A percentile compares a stretch with the other conserved stretches of the same genome.
Conservation (phyloP, 2,797 vertebrate species). For the Graptemys geographica region DNA sequence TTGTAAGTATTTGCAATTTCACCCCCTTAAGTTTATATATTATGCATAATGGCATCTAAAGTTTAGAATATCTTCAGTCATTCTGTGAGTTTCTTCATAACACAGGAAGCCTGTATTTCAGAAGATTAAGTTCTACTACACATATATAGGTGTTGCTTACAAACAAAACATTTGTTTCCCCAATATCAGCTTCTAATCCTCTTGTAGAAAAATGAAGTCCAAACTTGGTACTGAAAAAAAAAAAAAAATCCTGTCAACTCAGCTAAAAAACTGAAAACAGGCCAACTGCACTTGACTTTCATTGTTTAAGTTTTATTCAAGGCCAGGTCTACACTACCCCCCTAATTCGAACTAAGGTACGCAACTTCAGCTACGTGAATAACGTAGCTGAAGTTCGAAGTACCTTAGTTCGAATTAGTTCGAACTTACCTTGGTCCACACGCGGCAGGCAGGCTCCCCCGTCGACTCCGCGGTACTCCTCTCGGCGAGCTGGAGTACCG, state of each 20-base stretch:
- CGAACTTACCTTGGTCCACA: too few relatives aligned
- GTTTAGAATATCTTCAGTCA: background rate
- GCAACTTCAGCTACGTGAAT: too few relatives aligned
- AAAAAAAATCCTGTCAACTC: background rate
- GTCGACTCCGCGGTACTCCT: too few relatives aligned
- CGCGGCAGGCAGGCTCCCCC: too few relatives aligned
- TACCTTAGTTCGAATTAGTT: too few relatives aligned
- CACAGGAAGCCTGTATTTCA: background rate
- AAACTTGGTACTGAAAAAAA: background rate
- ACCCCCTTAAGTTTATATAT: background rate
- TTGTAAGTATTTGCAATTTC: background rate
- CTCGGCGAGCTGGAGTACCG: too few relatives aligned
- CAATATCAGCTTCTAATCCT: background rate
- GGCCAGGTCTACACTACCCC: too few relatives aligned
- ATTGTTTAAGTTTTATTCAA: conserved; percentile 49
- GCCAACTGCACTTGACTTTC: conserved; percentile 13
- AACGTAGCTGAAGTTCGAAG: too few relatives aligned
- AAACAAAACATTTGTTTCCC: background rate
- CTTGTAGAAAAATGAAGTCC: background rate
- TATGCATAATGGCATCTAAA: background rate
- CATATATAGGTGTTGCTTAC: background rate
- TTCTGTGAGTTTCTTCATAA: background rate
- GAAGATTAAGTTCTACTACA: background rate
- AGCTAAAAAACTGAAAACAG: conserved; percentile 47
- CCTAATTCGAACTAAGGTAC: too few relatives aligned